Base-by-base conservation (phyloP, 1,140 invertebrate species). In the Condylostylus longicornis region DNA sequence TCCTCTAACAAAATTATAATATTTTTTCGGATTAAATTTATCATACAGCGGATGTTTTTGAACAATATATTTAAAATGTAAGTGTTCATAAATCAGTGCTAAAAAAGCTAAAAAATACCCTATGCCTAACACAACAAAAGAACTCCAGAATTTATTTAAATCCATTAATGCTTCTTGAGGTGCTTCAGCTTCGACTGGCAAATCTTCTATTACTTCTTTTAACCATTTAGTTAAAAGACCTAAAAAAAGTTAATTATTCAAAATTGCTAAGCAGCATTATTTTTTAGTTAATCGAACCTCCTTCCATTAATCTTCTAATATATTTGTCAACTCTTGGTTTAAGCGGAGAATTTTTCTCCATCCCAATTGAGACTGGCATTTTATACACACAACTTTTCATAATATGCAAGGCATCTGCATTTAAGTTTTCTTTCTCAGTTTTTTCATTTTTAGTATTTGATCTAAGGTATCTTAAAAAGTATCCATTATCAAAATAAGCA, bases 401-500 rank as follows among this genome's bases (percentile, higher is more conserved):
- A 14, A 85, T 79, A 43, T 85, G 82, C 12, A 85, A 57, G 49
- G 72, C 70, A n/a, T n/a, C n/a, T n/a, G n/a, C n/a, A n/a, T n/a
- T n/a, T n/a, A n/a, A n/a, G n/a, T n/a, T n/a, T n/a, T n/a, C n/a
- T n/a, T n/a, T n/a, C 40, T 70, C 61, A 30, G 74, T 68, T 0
- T 53, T 47, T 10, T 45, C 49, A 22, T 65, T 57, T 9, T 60
- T 42, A 25, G 65, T 54, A 47, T 74, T 71, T 1, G 74, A 70
- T 21, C 72, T 67, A 2, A 74, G 53, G 45, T 77, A 66, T 39
- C 74, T 71, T 10, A 86, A 52, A 46, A 72, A 77, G 52, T 79
- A 71, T n/a, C 72, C 64, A 53, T 82, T 86, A 48, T 85, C 82
- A 47, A 82, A 88, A 44, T 83, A 83, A 7, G 77, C 77, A 43